phyloP scores from a whole-genome alignment of 2,113 vertebrate species.

The Todiramphus chloris region DNA sequence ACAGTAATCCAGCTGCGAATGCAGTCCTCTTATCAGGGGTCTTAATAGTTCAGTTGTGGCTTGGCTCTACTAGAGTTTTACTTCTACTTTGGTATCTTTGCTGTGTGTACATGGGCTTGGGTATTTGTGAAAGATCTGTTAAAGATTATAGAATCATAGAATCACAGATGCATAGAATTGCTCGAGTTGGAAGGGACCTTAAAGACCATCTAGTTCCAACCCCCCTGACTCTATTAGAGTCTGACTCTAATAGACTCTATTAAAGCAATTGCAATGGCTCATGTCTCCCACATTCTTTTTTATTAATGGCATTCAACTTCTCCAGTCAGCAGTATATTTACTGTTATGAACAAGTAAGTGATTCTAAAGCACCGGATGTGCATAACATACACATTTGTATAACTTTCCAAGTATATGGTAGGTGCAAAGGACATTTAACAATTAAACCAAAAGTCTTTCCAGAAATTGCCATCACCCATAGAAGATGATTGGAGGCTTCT shows the following conservation, averaged over 20 bases:
- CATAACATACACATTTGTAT: not conserved
- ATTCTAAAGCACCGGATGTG: not conserved
- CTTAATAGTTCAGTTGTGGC: not conserved
- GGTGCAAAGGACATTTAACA: not conserved
- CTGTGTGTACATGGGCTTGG: not conserved
- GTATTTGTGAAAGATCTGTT: not conserved
- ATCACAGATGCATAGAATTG: no score
- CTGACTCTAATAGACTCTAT: not conserved
- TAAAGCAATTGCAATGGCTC: not conserved
- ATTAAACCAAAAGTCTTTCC: not conserved
- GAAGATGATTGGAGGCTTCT: not conserved
- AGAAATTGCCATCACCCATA: not conserved
- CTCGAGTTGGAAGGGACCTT: no score
- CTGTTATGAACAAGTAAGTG: not conserved
- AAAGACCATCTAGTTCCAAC: no score
- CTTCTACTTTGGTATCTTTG: not conserved
- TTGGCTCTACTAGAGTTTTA: not conserved
- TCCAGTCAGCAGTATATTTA: not conserved
- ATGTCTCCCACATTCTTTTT: not conserved
- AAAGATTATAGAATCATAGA: not conserved
- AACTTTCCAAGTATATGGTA: not conserved
- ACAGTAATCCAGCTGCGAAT: not conserved
- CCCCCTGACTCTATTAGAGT: no score
- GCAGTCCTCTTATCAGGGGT: not conserved
- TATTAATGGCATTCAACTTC: not conserved